These are phyloP conservation scores for Typhlomys cinereus DNA, from an alignment of 2,113 vertebrate genomes.

Conservation along the genomic window DNA sequence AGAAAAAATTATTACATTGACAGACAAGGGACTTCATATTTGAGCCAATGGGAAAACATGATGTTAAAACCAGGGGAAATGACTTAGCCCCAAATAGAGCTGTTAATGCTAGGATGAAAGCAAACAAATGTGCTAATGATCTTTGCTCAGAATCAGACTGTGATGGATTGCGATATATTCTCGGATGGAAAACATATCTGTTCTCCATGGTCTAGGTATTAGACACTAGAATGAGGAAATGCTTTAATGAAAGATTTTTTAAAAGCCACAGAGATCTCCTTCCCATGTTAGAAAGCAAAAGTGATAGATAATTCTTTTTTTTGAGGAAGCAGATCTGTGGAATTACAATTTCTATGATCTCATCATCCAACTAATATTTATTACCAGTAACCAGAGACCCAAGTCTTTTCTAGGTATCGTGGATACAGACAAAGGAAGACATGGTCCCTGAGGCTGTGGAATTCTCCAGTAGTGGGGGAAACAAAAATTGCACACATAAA, in stretches of 20 bases:
- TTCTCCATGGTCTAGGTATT: neutral
- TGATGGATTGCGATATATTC: slow-evolving; percentile 78
- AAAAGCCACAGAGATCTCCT: neutral
- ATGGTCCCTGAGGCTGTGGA: neutral
- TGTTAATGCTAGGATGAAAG: slow-evolving; percentile 76
- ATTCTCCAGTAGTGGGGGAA: neutral
- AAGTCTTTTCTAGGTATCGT: neutral
- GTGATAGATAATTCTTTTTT: neutral
- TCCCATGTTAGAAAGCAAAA: slow-evolving; percentile 30
- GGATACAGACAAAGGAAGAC: neutral
- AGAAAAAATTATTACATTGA: slow-evolving; percentile 80
- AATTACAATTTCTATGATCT: neutral
- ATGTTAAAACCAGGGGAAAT: slow-evolving; percentile 66
- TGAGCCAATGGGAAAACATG: slow-evolving; percentile 73
- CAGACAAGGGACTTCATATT: slow-evolving; percentile 72
- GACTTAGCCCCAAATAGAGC: slow-evolving; percentile 60
- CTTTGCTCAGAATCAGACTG: slow-evolving; percentile 73
- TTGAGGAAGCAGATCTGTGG: neutral
- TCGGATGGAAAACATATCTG: slow-evolving; percentile 75
- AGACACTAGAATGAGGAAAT: slow-evolving; percentile 22
- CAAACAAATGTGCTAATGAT: slow-evolving; percentile 71
- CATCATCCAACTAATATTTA: neutral
- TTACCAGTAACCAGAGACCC: neutral
- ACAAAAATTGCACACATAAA: neutral
- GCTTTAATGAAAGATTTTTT: slow-evolving; percentile 19